phyloP scores from a whole-genome alignment of 2,888 invertebrate genomes.

The Heliothis peltigera region DNA sequence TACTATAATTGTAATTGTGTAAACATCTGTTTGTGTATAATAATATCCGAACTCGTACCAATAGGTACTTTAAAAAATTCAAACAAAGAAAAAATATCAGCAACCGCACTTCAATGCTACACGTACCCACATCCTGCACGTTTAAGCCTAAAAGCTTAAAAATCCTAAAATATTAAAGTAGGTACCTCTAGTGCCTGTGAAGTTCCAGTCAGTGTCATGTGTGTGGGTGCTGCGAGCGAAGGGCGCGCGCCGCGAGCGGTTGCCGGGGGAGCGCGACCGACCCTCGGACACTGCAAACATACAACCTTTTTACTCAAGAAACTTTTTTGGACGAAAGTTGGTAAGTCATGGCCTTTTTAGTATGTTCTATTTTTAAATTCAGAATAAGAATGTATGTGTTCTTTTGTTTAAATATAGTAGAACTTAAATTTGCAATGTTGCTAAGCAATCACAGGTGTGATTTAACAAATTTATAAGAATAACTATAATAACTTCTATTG shows the following conservation, averaged over 20 bases:
- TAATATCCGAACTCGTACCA: too few relatives aligned
- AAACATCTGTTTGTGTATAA: too few relatives aligned
- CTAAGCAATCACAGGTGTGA: background rate
- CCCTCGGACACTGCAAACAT: slow-evolving; percentile 77
- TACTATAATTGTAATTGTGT: too few relatives aligned
- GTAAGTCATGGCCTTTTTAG: slow-evolving; percentile 1
- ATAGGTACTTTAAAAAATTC: too few relatives aligned
- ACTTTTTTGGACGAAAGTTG: slow-evolving; percentile 22
- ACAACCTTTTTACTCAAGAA: slow-evolving; percentile 27
- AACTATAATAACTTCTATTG: slow-evolving; percentile 22
- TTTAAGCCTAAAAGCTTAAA: slow-evolving; percentile 6
- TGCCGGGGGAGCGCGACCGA: slow-evolving; percentile 70
- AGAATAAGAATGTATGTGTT: background rate
- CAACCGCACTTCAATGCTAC: background rate
- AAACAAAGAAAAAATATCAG: background rate
- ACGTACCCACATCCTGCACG: background rate
- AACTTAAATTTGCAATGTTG: background rate
- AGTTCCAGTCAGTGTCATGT: slow-evolving; percentile 86
- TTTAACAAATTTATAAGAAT: slow-evolving; percentile 9
- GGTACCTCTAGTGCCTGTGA: slow-evolving; percentile 85
- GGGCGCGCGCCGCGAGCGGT: slow-evolving; percentile 84
- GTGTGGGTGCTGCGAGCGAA: slow-evolving; percentile 81
- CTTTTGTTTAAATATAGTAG: background rate
- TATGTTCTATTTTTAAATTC: background rate
- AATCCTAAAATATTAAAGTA: slow-evolving; percentile 4